Conservation (phyloP, 2,888 invertebrate species). For the Cordilura impudica region DNA sequence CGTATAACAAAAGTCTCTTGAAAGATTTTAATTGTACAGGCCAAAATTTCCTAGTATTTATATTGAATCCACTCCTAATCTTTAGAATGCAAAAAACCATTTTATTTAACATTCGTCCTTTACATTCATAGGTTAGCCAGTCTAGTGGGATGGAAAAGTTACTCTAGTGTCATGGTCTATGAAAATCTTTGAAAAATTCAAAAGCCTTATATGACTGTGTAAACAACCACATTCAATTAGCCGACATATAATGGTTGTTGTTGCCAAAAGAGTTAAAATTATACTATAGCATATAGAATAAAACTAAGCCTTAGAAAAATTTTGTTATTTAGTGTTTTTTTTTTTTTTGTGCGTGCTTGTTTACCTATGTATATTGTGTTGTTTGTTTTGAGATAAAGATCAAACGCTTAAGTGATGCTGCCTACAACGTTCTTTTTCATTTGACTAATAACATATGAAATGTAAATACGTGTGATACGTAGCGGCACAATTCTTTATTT, state of each 20-base stretch:
- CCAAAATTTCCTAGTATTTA: no score
- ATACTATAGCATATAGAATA: constrained; percentile 25
- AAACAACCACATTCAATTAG: constrained; percentile 42
- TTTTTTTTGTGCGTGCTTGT: constrained; percentile 24
- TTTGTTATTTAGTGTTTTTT: constrained; percentile 21
- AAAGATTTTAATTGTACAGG: no score
- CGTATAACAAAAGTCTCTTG: no score
- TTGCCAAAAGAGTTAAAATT: constrained; percentile 32
- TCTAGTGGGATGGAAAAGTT: no score
- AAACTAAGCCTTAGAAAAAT: neutral
- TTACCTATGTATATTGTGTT: neutral
- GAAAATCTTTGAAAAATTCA: constrained; percentile 23
- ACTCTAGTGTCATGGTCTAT: constrained; percentile 21
- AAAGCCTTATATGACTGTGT: neutral
- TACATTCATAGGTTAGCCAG: no score
- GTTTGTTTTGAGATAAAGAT: constrained; percentile 38
- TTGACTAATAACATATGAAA: constrained; percentile 21
- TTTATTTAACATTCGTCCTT: no score
- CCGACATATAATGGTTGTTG: constrained; percentile 39
- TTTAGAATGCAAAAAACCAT: no score
- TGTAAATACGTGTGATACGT: neutral
- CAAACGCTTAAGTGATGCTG: constrained; percentile 41
- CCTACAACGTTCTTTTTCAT: constrained; percentile 20
- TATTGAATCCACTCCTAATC: no score
- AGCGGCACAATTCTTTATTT: constrained; percentile 3